Evolutionary conservation across 2,797 vertebrate genomes (phyloP).

Genomic region (Phrynocephalus forsythii): DNA sequence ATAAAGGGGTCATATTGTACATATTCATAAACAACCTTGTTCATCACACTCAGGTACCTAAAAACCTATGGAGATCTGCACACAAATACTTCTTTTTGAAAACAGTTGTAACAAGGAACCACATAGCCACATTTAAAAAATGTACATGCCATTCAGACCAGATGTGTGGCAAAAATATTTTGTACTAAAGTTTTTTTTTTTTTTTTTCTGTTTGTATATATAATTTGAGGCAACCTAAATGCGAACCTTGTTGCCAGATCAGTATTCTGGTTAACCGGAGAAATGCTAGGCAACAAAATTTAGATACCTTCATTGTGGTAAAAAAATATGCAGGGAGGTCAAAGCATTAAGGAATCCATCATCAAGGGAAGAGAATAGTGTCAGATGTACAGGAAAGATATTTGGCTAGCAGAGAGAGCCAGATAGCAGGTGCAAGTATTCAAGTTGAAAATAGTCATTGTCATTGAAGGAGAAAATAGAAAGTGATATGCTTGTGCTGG

Average conservation of each 20-base stretch:
- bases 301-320: not conserved
- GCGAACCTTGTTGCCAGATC: rapidly evolving
- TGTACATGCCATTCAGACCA: not conserved
- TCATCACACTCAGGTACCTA: no score
- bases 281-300: constrained; percentile 38
- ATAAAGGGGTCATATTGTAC: no score
- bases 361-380: not conserved
- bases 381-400: not conserved
- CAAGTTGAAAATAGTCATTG: not conserved
- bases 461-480: constrained; percentile 18
- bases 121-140: not conserved
- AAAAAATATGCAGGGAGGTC: constrained; percentile 23
- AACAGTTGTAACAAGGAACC: not conserved
- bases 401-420: not conserved
- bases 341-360: constrained; percentile 11
- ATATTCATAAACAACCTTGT: no score
- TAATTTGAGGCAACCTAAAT: not conserved
- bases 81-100: not conserved
- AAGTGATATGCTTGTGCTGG: constrained; percentile 5
- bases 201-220: no score
- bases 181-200: not conserved
- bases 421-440: rapidly evolving
- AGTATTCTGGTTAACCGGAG: constrained; percentile 3
- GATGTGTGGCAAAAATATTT: not conserved
- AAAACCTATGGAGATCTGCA: not conserved